phyloP scores from a whole-genome alignment of 2,888 invertebrate genomes.

The Serrognathus titanus region DNA sequence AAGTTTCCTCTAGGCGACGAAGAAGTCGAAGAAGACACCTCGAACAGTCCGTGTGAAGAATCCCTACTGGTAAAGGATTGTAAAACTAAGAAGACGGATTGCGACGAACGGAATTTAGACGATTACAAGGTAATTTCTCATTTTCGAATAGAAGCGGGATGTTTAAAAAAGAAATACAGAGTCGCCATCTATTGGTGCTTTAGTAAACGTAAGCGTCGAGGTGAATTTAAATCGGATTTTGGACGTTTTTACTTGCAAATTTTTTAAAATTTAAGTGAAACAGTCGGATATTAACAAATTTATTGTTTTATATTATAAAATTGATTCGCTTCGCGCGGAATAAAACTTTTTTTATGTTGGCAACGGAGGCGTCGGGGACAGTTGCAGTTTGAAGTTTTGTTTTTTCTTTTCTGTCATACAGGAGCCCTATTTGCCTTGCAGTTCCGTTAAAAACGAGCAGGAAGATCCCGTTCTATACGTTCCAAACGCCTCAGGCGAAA shows the following conservation, averaged over 20 bases:
- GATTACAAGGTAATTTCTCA: neutral
- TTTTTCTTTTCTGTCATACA: neutral
- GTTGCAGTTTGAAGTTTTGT: constrained; percentile 5
- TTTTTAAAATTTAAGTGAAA: no score
- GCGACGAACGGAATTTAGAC: constrained; percentile 7
- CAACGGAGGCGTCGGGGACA: constrained; percentile 1
- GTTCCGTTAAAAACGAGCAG: neutral
- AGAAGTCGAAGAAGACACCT: constrained; percentile 22
- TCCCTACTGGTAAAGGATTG: constrained; percentile 5
- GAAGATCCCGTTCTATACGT: constrained; percentile 13
- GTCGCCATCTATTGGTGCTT: no score
- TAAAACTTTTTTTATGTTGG: constrained; percentile 5
- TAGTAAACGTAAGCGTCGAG: no score
- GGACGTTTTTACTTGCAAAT: no score
- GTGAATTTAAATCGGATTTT: no score
- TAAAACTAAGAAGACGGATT: constrained; percentile 5
- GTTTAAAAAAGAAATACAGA: no score
- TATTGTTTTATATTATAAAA: no score
- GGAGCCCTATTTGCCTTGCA: constrained; percentile 18
- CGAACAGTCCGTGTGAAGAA: constrained; percentile 9
- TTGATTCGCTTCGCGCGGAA: no score
- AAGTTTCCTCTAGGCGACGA: constrained; percentile 27
- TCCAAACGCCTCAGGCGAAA: constrained; percentile 16
- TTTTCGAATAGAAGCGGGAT: no score
- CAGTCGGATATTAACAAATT: no score